A percentile compares a stretch with the other conserved stretches of the same genome.
These are phyloP conservation scores for Ctenoplectra terminalis DNA, from an alignment of 1,140 invertebrate genomes.

Conservation along the genomic window DNA sequence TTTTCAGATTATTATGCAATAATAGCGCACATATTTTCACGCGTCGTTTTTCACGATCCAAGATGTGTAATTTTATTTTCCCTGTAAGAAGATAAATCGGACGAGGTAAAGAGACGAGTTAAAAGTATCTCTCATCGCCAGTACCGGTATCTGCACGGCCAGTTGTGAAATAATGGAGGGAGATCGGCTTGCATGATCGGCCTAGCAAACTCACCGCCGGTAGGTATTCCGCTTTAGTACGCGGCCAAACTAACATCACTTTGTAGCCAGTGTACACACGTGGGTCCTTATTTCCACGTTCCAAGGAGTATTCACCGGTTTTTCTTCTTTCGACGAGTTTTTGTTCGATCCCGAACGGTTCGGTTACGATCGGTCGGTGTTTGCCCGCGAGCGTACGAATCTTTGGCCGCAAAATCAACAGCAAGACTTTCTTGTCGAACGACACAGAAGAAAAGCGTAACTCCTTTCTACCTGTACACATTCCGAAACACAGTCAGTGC, in stretches of 20 bases:
- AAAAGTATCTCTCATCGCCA: neutral
- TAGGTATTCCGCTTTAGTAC: conserved; percentile 55
- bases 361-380: neutral
- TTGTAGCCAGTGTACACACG: conserved; percentile 10
- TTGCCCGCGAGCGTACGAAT: neutral
- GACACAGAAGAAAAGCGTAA: neutral
- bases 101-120: neutral
- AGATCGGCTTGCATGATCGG: conserved; percentile 50
- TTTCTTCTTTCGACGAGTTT: conserved; percentile 9
- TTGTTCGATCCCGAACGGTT: neutral
- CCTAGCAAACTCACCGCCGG: conserved; percentile 29
- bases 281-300: neutral
- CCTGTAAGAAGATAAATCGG: too few relatives aligned
- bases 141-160: conserved; percentile 33
- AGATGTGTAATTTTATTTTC: too few relatives aligned
- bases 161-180: conserved; percentile 50
- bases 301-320: neutral
- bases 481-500: neutral
- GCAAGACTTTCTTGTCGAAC: neutral
- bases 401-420: neutral
- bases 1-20: too few relatives aligned
- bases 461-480: neutral
- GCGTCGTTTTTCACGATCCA: too few relatives aligned
- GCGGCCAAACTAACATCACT: conserved; percentile 46
- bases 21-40: too few relatives aligned